Conservation (phyloP, 2,797 vertebrate species). For the Gymnodraco acuticeps region DNA sequence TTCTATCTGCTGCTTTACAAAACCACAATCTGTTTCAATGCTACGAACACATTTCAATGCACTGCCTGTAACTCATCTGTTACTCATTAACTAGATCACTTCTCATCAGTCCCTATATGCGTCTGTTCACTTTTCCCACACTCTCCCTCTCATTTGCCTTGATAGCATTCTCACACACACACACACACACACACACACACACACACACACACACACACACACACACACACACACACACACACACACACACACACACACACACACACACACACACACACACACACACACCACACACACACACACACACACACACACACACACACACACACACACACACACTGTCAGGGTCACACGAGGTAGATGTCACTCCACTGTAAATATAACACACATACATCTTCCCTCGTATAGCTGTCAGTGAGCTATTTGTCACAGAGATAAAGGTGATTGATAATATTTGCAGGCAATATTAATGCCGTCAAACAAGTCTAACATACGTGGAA, state of each 20-base stretch:
- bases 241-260: not conserved
- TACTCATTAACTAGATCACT: not conserved
- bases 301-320: not conserved
- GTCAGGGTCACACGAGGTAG: slow-evolving; percentile 13
- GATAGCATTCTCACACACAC: not conserved
- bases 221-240: not conserved
- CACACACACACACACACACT: not conserved
- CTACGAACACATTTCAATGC: not conserved
- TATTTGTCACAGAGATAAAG: not conserved
- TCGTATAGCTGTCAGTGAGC: not conserved
- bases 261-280: not conserved
- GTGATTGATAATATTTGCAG: not conserved
- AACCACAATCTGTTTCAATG: not conserved
- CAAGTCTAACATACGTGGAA: not conserved
- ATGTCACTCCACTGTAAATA: not conserved
- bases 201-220: not conserved
- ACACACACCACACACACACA: not conserved
- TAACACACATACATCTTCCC: not conserved
- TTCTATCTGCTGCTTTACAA: slow-evolving; percentile 2
- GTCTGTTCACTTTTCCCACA: slow-evolving; percentile 25
- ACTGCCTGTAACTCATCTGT: slow-evolving; percentile 15
- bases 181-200: not conserved
- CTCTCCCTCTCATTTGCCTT: not conserved
- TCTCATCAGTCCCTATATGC: not conserved
- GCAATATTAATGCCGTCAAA: not conserved